These are phyloP conservation scores for Diorhabda sublineata DNA, from an alignment of 1,140 invertebrate genomes.

Conservation along the genomic window DNA sequence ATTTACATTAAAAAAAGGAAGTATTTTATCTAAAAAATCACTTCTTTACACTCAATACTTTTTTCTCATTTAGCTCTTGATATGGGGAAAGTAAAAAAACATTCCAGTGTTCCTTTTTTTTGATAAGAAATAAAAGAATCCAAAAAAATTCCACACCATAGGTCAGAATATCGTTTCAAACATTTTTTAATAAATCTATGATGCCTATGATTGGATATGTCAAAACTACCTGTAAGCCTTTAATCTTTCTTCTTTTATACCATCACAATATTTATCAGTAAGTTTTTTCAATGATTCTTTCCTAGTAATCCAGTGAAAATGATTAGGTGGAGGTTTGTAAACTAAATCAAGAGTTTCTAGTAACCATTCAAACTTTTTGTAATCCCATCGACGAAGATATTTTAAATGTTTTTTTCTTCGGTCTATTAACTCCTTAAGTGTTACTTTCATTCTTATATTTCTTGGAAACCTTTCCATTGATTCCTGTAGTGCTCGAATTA, in stretches of 20 bases:
- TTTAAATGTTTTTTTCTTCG: slow-evolving; percentile 69
- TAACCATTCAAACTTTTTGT: slow-evolving; percentile 83
- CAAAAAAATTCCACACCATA: too few relatives aligned
- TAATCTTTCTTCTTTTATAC: slow-evolving; percentile 61
- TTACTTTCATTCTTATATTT: slow-evolving; percentile 53
- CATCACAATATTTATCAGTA: slow-evolving; percentile 62
- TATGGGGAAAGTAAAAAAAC: too few relatives aligned
- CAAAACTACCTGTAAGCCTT: slow-evolving; percentile 52
- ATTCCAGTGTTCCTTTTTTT: too few relatives aligned
- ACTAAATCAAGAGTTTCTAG: slow-evolving; percentile 73
- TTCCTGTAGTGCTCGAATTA: slow-evolving; percentile 55
- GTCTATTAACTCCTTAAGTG: slow-evolving; percentile 69
- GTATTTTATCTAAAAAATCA: too few relatives aligned
- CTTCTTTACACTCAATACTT: too few relatives aligned
- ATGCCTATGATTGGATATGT: too few relatives aligned
- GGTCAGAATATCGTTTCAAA: too few relatives aligned
- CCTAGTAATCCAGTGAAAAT: slow-evolving; percentile 57
- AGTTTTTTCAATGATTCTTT: slow-evolving; percentile 64
- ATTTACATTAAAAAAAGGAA: too few relatives aligned
- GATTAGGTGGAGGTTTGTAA: slow-evolving; percentile 64
- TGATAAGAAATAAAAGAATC: too few relatives aligned
- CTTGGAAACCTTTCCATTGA: slow-evolving; percentile 49
- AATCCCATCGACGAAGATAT: slow-evolving; percentile 66
- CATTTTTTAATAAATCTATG: too few relatives aligned
- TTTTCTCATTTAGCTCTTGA: too few relatives aligned